A percentile compares a stretch with the other conserved stretches of the same genome.
Evolutionary conservation across 2,113 vertebrate species (phyloP).

Genomic region (Pterocles orientalis): DNA sequence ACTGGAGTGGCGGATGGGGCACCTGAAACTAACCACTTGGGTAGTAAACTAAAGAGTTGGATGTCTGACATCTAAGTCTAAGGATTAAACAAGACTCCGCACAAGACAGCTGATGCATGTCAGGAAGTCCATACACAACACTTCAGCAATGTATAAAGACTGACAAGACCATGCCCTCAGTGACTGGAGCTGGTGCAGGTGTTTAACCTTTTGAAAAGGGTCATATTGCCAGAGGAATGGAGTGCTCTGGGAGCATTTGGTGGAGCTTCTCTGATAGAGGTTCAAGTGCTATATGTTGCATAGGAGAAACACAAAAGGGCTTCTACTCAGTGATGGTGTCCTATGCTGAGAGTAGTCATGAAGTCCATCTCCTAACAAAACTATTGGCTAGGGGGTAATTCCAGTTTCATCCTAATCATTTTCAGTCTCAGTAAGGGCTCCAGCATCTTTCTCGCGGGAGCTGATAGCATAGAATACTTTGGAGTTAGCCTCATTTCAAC

Average conservation of each 20-base stretch:
- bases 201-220: neutral
- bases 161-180: neutral
- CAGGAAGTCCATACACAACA: neutral
- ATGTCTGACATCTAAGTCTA: neutral
- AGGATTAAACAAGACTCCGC: neutral
- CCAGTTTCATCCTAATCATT: neutral
- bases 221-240: neutral
- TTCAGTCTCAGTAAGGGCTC: neutral
- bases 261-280: no score
- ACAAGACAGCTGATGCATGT: neutral
- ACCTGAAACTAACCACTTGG: neutral
- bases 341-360: fast-evolving
- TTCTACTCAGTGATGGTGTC: neutral
- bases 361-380: neutral
- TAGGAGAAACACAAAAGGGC: neutral
- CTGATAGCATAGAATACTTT: neutral
- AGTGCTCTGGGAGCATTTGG: neutral
- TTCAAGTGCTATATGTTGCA: neutral
- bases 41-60: neutral
- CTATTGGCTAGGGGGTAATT: fast-evolving
- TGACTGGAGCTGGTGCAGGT: neutral
- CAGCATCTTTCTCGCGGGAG: neutral
- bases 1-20: neutral
- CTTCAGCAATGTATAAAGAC: neutral
- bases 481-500: neutral